These are phyloP conservation scores for Drosophila obscura DNA, from an alignment of 1,140 invertebrate species.

Conservation along the genomic window DNA sequence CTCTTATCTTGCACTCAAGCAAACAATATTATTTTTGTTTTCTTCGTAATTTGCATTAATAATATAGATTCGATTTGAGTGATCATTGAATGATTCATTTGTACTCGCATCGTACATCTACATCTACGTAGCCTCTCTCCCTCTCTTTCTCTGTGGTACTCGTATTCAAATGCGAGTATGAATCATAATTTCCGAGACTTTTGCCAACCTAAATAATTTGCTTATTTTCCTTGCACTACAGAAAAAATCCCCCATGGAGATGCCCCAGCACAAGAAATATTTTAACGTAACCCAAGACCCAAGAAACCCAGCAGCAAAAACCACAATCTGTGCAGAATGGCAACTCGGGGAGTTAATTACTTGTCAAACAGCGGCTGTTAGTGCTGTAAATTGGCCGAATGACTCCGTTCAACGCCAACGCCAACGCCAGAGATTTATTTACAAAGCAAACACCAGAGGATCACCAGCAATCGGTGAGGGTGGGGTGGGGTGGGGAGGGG, in stretches of 20 bases:
- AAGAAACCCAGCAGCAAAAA: neutral
- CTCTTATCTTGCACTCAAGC: no score
- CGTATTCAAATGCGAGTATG: no score
- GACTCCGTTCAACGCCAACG: constrained; percentile 42
- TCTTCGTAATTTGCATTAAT: no score
- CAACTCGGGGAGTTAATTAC: constrained; percentile 66
- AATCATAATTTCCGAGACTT: no score
- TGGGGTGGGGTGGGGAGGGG: neutral
- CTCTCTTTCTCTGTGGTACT: no score
- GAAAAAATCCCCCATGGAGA: neutral
- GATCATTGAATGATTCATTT: no score
- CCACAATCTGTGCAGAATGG: constrained; percentile 19
- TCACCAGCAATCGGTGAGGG: constrained; percentile 4
- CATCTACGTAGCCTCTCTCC: no score
- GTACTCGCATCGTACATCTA: no score
- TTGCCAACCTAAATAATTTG: no score
- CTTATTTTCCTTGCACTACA: neutral
- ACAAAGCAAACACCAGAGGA: constrained; percentile 67
- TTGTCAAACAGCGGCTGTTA: constrained; percentile 72
- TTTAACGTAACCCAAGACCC: constrained; percentile 20
- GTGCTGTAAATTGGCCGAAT: constrained; percentile 74
- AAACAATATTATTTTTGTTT: no score
- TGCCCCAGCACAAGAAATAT: neutral
- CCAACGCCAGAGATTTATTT: constrained; percentile 66
- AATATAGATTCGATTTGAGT: no score